Conservation (phyloP, 1,140 invertebrate genomes). For the Berghia stephanieae region DNA sequence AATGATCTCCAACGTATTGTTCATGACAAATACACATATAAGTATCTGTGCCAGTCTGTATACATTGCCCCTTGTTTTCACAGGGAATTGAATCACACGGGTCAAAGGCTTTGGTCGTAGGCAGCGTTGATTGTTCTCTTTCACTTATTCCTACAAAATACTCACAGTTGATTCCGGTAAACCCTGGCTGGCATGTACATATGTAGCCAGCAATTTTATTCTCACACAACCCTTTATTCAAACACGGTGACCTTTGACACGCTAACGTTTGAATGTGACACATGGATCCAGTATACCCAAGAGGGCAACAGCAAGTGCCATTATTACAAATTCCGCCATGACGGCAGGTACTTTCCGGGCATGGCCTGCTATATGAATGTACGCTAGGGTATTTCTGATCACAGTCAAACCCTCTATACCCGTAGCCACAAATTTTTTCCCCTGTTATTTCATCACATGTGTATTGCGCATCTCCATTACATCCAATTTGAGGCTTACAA, state of each 20-base stretch:
- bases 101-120: background rate
- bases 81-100: constrained; percentile 25
- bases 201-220: constrained; percentile 74
- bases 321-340: constrained; percentile 37
- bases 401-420: too few relatives aligned
- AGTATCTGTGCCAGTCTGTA: background rate
- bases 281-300: constrained; percentile 42
- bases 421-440: too few relatives aligned
- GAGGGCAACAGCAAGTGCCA: constrained; percentile 39
- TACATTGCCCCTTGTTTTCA: constrained; percentile 33
- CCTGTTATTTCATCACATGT: constrained; percentile 28
- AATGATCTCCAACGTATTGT: constrained; percentile 30
- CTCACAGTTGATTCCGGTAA: constrained; percentile 36
- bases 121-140: background rate
- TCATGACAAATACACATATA: constrained; percentile 36
- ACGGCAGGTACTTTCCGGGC: constrained; percentile 38
- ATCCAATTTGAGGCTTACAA: too few relatives aligned
- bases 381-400: too few relatives aligned
- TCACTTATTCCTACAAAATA: too few relatives aligned
- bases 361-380: too few relatives aligned
- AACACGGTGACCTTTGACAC: constrained; percentile 82
- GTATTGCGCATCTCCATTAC: constrained; percentile 31
- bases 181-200: constrained; percentile 34
- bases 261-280: constrained; percentile 52
- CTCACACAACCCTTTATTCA: constrained; percentile 77